phyloP scores from a whole-genome alignment of 1,140 invertebrate species.

The Dinothrombium tinctorium region DNA sequence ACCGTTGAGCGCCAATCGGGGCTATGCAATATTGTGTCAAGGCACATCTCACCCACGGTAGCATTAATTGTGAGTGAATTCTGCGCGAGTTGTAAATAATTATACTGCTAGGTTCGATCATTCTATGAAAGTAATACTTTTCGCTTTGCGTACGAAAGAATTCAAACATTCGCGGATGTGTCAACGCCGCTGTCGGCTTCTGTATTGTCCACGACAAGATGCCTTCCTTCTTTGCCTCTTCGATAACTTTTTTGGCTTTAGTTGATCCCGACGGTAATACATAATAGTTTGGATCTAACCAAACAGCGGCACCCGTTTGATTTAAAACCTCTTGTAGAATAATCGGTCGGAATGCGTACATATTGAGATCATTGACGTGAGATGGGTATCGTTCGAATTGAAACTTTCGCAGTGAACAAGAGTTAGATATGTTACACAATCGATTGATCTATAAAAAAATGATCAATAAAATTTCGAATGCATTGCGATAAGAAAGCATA shows the following conservation, averaged over 20 bases:
- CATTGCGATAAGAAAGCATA: conserved; percentile 20
- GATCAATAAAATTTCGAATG: conserved; percentile 8
- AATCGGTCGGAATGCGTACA: conserved; percentile 57
- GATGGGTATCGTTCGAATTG: conserved; percentile 54
- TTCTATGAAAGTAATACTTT: conserved; percentile 56
- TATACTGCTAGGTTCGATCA: conserved; percentile 45
- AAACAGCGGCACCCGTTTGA: conserved; percentile 44
- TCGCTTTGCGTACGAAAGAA: conserved; percentile 50
- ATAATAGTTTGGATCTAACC: conserved; percentile 30
- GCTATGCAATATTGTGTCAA: conserved; percentile 63
- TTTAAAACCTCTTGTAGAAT: conserved; percentile 49
- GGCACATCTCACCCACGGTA: conserved; percentile 77
- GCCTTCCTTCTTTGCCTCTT: conserved; percentile 26
- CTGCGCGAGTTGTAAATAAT: conserved; percentile 41
- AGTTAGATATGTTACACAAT: conserved; percentile 47
- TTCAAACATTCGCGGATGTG: conserved; percentile 76
- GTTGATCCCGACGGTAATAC: background rate
- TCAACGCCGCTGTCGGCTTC: conserved; percentile 55
- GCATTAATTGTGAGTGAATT: conserved; percentile 48
- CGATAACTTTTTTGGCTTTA: conserved; percentile 18
- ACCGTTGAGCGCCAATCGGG: conserved; percentile 44
- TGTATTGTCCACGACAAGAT: conserved; percentile 44
- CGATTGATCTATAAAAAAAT: conserved; percentile 30
- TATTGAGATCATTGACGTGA: conserved; percentile 48
- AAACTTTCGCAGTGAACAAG: conserved; percentile 49